Evolutionary conservation across 2,888 invertebrate species (phyloP).

Genomic region (Cephus runcator): DNA sequence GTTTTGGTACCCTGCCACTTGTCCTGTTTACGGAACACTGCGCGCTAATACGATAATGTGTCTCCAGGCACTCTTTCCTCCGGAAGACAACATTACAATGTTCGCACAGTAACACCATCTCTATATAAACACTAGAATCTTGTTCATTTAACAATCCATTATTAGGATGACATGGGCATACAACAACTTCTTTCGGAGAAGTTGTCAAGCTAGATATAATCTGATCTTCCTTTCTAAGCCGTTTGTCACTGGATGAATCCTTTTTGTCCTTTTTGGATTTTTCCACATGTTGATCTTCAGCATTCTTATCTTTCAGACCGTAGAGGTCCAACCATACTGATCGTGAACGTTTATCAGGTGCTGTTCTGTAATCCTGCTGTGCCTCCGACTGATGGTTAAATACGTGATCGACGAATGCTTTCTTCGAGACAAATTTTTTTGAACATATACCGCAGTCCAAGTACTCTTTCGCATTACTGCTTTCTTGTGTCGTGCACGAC

Average conservation of each 20-base stretch:
- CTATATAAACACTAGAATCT: slow-evolving; percentile 42
- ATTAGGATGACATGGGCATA: neutral
- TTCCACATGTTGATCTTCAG: neutral
- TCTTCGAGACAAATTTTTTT: neutral
- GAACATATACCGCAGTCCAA: neutral
- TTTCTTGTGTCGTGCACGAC: neutral
- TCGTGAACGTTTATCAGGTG: neutral
- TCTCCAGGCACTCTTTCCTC: slow-evolving; percentile 51
- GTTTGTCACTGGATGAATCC: neutral
- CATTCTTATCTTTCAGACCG: neutral
- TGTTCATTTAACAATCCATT: neutral
- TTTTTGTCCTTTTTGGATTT: neutral
- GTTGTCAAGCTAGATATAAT: neutral
- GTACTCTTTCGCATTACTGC: neutral
- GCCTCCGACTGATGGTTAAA: neutral
- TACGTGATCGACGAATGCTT: neutral
- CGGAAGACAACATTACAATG: slow-evolving; percentile 50
- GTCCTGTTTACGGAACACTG: slow-evolving; percentile 30
- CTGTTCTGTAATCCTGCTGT: neutral
- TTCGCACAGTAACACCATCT: slow-evolving; percentile 52
- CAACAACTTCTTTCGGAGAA: neutral
- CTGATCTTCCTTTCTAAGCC: neutral
- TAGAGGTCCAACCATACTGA: neutral
- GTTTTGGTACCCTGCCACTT: slow-evolving; percentile 35
- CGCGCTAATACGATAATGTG: slow-evolving; percentile 41